phyloP scores from a whole-genome alignment of 2,797 vertebrate genomes.

The Tokudaia muenninki region DNA sequence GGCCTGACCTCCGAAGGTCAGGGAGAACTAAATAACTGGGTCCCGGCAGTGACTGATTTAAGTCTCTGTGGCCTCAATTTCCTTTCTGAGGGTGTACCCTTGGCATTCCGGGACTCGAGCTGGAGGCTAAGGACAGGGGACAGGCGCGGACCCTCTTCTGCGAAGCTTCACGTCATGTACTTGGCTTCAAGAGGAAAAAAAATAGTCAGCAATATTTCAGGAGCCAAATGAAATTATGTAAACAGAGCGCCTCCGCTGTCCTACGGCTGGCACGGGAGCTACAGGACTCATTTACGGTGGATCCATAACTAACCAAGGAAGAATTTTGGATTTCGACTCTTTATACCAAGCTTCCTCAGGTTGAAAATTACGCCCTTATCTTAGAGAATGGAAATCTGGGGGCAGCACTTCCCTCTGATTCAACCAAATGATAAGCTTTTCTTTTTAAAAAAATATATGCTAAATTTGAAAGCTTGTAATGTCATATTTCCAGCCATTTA shows the following conservation, averaged over 20 bases:
- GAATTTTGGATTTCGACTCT: slow-evolving; percentile 60
- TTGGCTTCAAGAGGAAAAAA: slow-evolving; percentile 34
- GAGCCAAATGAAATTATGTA: slow-evolving; percentile 78
- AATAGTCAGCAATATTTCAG: slow-evolving; percentile 76
- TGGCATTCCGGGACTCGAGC: slow-evolving; percentile 76
- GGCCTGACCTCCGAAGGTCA: slow-evolving; percentile 90
- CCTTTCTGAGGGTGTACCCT: slow-evolving; percentile 82
- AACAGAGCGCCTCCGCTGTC: slow-evolving; percentile 45
- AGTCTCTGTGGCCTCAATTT: slow-evolving; percentile 88
- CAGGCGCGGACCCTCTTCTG: neutral
- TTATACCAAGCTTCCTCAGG: neutral
- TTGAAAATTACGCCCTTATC: neutral
- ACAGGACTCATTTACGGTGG: slow-evolving; percentile 86
- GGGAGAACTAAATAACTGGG: slow-evolving; percentile 90
- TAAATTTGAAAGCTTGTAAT: neutral
- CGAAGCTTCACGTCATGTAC: slow-evolving; percentile 69
- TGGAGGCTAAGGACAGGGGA: slow-evolving; percentile 63
- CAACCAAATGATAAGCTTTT: neutral
- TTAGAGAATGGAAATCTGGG: neutral
- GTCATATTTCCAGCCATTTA: slow-evolving; percentile 25
- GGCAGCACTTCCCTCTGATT: neutral
- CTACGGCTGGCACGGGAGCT: slow-evolving; percentile 81
- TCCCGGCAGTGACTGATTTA: slow-evolving; percentile 89
- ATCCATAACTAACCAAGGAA: slow-evolving; percentile 74
- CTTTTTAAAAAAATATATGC: neutral